Conservation (phyloP, 2,797 vertebrate species). For the Melanotaenia boesemani region DNA sequence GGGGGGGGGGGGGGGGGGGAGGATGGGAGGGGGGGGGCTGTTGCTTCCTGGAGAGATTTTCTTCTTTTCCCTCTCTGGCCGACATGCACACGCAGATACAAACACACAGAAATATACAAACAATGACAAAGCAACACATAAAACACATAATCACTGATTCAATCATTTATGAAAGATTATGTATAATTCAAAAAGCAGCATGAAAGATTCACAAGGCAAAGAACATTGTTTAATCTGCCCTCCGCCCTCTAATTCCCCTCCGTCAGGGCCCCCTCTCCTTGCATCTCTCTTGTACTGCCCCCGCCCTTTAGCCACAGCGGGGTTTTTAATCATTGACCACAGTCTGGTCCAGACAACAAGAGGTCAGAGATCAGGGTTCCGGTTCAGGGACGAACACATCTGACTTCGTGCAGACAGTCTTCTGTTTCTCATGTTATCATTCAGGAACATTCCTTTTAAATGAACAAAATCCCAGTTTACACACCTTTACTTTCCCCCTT, state of each 20-base stretch:
- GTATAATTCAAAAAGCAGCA: constrained; percentile 79
- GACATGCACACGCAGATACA: constrained; percentile 31
- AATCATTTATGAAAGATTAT: constrained; percentile 79
- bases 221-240: constrained; percentile 76
- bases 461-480: constrained; percentile 8
- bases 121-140: constrained; percentile 59
- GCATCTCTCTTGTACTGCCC: background rate
- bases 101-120: constrained; percentile 50
- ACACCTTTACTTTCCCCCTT: background rate
- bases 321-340: constrained; percentile 67
- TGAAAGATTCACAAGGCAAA: constrained; percentile 72
- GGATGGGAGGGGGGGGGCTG: constrained; percentile 10
- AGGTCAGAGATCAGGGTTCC: constrained; percentile 56
- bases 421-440: constrained; percentile 25
- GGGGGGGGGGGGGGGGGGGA: constrained; percentile 9
- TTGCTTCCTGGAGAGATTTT: constrained; percentile 65
- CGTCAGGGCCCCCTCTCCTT: constrained; percentile 23
- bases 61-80: constrained; percentile 40
- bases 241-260: constrained; percentile 50
- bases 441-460: constrained; percentile 19
- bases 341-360: constrained; percentile 46
- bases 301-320: constrained; percentile 35
- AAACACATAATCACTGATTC: constrained; percentile 67
- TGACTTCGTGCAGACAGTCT: background rate
- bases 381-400: constrained; percentile 29